These are phyloP conservation scores for Drosophila birchii DNA, from an alignment of 2,888 invertebrate genomes.

Conservation along the genomic window DNA sequence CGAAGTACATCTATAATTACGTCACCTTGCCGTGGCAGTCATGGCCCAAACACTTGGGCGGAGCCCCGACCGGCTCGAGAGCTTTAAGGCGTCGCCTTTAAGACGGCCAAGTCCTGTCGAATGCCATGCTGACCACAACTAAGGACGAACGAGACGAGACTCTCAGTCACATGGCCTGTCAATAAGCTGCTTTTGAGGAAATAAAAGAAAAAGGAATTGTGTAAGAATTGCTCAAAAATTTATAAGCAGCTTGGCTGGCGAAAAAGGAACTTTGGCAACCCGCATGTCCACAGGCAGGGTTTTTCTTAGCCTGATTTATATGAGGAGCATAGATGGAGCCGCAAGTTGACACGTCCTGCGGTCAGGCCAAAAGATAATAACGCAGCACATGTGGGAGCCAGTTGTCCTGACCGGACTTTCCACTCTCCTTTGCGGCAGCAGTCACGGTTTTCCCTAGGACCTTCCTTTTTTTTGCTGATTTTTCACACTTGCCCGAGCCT, in stretches of 20 bases:
- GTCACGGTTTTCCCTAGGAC: constrained; percentile 46
- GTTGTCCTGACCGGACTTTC: constrained; percentile 35
- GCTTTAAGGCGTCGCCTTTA: constrained; percentile 34
- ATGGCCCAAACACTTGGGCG: constrained; percentile 35
- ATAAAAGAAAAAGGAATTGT: neutral
- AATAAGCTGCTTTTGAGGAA: constrained; percentile 65
- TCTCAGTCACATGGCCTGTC: constrained; percentile 45
- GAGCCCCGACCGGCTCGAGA: neutral
- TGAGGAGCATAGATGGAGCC: constrained; percentile 42
- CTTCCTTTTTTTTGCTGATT: constrained; percentile 60
- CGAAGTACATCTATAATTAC: constrained; percentile 78
- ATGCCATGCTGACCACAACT: constrained; percentile 56
- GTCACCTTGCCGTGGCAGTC: constrained; percentile 66
- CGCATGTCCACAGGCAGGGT: constrained; percentile 51
- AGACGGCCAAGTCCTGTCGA: constrained; percentile 18
- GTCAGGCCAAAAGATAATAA: constrained; percentile 75
- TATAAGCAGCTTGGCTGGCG: constrained; percentile 65
- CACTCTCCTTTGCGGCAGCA: constrained; percentile 40
- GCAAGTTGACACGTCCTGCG: constrained; percentile 72
- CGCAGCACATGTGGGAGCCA: constrained; percentile 33
- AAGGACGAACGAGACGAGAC: constrained; percentile 25
- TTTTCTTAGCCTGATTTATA: constrained; percentile 68
- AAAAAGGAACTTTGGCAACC: constrained; percentile 33
- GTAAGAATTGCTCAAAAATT: constrained; percentile 49
- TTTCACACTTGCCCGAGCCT: constrained; percentile 65